phyloP scores from a whole-genome alignment of 2,113 vertebrate species.

The Ptyas mucosa region DNA sequence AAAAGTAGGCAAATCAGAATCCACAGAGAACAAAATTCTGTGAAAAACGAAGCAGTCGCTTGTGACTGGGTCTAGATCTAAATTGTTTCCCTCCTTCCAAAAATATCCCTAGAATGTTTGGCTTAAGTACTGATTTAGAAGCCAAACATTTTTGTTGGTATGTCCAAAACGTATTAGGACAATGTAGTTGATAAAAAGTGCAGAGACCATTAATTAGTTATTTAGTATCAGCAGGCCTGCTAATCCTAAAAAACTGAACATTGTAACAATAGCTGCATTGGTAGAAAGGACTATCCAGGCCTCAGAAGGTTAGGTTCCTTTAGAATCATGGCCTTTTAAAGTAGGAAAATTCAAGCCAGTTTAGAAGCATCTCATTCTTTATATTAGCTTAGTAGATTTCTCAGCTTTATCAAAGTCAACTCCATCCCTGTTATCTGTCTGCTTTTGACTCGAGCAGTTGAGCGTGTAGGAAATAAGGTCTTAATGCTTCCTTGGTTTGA shows the following conservation, averaged over 20 bases:
- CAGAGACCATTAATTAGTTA: neutral
- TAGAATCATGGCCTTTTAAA: neutral
- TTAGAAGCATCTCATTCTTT: neutral
- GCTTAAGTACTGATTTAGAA: neutral
- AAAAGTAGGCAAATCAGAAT: neutral
- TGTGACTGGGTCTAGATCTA: constrained; percentile 10
- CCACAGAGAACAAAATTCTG: neutral
- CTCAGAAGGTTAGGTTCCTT: neutral
- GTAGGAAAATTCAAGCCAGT: neutral
- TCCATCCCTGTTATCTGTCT: neutral
- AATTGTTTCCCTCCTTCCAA: neutral
- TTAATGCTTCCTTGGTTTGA: neutral
- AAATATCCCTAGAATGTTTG: neutral
- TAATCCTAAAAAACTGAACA: neutral
- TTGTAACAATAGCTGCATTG: neutral
- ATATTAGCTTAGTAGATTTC: neutral
- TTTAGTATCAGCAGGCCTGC: neutral
- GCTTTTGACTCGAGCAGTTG: neutral
- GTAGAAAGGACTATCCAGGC: neutral
- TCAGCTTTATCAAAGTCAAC: neutral
- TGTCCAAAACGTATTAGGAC: neutral
- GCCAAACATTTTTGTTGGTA: neutral
- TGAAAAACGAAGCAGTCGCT: neutral
- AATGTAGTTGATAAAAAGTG: neutral
- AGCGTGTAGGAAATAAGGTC: rapidly evolving